A percentile compares a stretch with the other conserved stretches of the same genome.
Evolutionary conservation across 2,888 invertebrate species (phyloP).

Genomic region (Ypsolopha sequella): DNA sequence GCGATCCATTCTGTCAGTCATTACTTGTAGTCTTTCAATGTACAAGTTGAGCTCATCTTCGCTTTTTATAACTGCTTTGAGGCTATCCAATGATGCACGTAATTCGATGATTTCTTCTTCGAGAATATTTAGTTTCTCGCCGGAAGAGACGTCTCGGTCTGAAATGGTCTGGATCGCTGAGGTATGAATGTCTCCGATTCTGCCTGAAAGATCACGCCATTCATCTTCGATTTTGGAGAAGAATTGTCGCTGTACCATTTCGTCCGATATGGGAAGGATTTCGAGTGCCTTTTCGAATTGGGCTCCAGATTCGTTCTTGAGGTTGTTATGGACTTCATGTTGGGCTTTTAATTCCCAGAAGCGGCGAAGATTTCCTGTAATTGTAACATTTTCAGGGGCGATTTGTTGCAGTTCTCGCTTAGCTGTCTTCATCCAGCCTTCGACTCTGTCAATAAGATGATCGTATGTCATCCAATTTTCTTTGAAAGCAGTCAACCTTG

Average conservation of each 20-base stretch:
- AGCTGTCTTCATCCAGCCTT: conserved; percentile 81
- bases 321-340: conserved; percentile 84
- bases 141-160: conserved; percentile 79
- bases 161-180: conserved; percentile 79
- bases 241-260: conserved; percentile 84
- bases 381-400: conserved; percentile 73
- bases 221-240: conserved; percentile 82
- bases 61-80: conserved; percentile 84
- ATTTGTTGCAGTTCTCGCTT: conserved; percentile 78
- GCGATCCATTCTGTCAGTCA: conserved; percentile 79
- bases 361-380: conserved; percentile 80
- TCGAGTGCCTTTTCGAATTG: conserved; percentile 83
- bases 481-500: conserved; percentile 79
- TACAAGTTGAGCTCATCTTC: conserved; percentile 87
- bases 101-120: conserved; percentile 84
- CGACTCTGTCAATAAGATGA: conserved; percentile 78
- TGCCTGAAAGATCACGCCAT: conserved; percentile 76
- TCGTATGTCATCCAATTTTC: conserved; percentile 85
- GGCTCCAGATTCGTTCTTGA: conserved; percentile 78
- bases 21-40: conserved; percentile 83
- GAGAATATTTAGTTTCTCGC: conserved; percentile 79
- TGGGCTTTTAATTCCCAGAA: conserved; percentile 93
- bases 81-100: conserved; percentile 75
- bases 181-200: conserved; percentile 75
- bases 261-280: conserved; percentile 86